These are phyloP conservation scores for Heliconius hewitsoni DNA, from an alignment of 1,140 invertebrate species.

Conservation along the genomic window DNA sequence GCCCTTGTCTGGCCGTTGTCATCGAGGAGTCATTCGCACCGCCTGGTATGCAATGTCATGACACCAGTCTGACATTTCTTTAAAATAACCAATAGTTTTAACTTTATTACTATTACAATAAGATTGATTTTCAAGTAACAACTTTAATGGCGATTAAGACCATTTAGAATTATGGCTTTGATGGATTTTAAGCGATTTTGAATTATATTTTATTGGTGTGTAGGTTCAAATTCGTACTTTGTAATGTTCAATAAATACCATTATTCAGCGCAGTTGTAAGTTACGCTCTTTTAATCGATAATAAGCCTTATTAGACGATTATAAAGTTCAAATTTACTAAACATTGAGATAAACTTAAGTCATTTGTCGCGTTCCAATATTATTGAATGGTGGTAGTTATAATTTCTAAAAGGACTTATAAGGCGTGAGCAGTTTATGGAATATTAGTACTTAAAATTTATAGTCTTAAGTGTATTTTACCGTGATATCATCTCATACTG, in stretches of 20 bases:
- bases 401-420: slow-evolving; percentile 52
- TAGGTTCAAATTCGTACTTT: slow-evolving; percentile 63
- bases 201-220: slow-evolving; percentile 50
- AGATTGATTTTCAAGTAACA: not conserved
- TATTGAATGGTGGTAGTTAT: slow-evolving; percentile 61
- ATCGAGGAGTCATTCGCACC: slow-evolving; percentile 74
- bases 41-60: slow-evolving; percentile 76
- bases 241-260: slow-evolving; percentile 54
- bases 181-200: slow-evolving; percentile 47
- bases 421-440: slow-evolving; percentile 30
- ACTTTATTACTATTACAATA: slow-evolving; percentile 25
- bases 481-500: slow-evolving; percentile 43
- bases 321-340: slow-evolving; percentile 40
- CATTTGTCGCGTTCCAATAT: slow-evolving; percentile 41
- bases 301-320: slow-evolving; percentile 33
- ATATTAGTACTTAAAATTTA: not conserved
- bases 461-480: not conserved
- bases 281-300: slow-evolving; percentile 41
- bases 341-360: slow-evolving; percentile 37
- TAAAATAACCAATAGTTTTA: slow-evolving; percentile 29
- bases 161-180: not conserved
- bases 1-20: slow-evolving; percentile 80
- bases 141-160: not conserved
- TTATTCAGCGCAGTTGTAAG: slow-evolving; percentile 59
- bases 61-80: slow-evolving; percentile 57